A percentile compares a stretch with the other conserved stretches of the same genome.
phyloP scores from a whole-genome alignment of 2,113 vertebrate species.

The Gymnocephalus cernua region DNA sequence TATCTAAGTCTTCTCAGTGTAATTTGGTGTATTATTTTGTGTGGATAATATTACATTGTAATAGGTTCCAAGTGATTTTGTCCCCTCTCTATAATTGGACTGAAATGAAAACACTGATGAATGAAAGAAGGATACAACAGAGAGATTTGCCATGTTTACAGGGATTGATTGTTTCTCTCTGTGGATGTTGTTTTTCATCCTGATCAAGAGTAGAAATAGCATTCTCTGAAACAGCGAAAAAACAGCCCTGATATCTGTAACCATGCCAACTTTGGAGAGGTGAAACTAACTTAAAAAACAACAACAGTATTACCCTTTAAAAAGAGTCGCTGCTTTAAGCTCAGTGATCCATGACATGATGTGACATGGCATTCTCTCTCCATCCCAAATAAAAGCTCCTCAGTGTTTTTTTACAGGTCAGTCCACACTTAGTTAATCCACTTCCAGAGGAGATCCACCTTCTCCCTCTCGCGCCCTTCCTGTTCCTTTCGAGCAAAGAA shows the following conservation, averaged over 20 bases:
- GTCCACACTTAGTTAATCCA: slow-evolving; percentile 59
- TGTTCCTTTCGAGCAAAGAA: slow-evolving; percentile 23
- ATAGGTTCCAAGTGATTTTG: slow-evolving; percentile 10
- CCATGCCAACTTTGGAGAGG: neutral
- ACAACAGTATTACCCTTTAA: slow-evolving; percentile 11
- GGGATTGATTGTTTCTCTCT: neutral
- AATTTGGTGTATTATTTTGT: neutral
- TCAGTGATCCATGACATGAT: slow-evolving; percentile 52
- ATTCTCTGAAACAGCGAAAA: neutral
- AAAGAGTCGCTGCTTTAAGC: slow-evolving; percentile 28
- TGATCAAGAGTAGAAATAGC: slow-evolving; percentile 5
- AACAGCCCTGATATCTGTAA: neutral
- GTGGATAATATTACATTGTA: neutral
- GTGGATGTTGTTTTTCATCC: slow-evolving; percentile 6
- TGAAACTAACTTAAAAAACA: slow-evolving; percentile 13
- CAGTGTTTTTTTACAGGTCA: slow-evolving; percentile 56
- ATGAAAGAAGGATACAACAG: neutral
- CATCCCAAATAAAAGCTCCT: slow-evolving; percentile 46
- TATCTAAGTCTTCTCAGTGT: neutral
- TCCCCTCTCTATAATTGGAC: slow-evolving; percentile 2
- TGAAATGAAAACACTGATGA: slow-evolving; percentile 3
- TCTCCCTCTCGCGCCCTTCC: slow-evolving; percentile 15
- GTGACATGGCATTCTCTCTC: slow-evolving; percentile 53
- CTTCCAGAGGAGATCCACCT: slow-evolving; percentile 43
- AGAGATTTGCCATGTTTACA: neutral